These are phyloP conservation scores for Camptogramma bilineatum DNA, from an alignment of 2,888 invertebrate species.

Conservation along the genomic window DNA sequence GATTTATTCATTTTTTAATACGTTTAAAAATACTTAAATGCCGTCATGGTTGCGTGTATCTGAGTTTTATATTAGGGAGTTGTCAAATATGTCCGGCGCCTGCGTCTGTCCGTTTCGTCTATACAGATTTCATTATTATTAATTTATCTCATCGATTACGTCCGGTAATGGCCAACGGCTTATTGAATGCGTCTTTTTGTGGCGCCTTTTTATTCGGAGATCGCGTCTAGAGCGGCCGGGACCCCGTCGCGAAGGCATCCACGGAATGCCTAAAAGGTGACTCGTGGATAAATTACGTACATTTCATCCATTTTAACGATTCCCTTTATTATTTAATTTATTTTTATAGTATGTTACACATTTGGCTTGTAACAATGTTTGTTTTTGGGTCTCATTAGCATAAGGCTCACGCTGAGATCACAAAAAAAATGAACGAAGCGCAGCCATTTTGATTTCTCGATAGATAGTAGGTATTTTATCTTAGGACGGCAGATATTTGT, in stretches of 20 bases:
- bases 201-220: conserved; percentile 83
- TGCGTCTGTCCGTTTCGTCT: conserved; percentile 51
- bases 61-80: conserved; percentile 13
- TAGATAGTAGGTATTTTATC: conserved; percentile 72
- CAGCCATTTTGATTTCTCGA: conserved; percentile 74
- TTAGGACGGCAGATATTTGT: conserved; percentile 69
- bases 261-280: conserved; percentile 85
- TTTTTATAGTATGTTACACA: conserved; percentile 85
- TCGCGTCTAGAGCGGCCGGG: conserved; percentile 79
- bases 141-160: conserved; percentile 84
- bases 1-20: not conserved
- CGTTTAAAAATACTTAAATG: not conserved
- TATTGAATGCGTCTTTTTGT: conserved; percentile 85
- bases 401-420: conserved; percentile 76
- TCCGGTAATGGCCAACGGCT: conserved; percentile 80
- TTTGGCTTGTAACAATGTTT: conserved; percentile 84
- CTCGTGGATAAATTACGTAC: conserved; percentile 84
- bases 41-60: conserved; percentile 2
- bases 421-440: conserved; percentile 58
- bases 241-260: conserved; percentile 82
- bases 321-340: conserved; percentile 85
- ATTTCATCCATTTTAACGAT: conserved; percentile 85
- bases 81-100: conserved; percentile 53
- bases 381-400: conserved; percentile 84
- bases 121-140: conserved; percentile 77